phyloP scores from a whole-genome alignment of 1,140 invertebrate species.

The Temnothorax nylanderi region DNA sequence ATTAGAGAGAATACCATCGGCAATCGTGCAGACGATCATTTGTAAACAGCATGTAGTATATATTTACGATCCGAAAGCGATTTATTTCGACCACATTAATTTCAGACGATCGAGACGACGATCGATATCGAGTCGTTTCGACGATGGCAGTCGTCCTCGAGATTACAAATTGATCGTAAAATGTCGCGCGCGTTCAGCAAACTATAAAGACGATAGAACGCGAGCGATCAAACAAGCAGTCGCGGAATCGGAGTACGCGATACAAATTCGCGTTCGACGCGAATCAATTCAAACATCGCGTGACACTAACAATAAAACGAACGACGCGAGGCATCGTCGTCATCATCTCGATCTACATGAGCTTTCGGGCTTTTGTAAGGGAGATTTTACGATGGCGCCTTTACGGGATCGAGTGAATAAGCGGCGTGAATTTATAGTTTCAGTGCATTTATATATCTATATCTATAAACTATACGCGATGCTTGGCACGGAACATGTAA shows the following conservation, averaged over 20 bases:
- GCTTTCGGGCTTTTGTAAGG: constrained; percentile 8
- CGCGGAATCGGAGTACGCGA: background rate
- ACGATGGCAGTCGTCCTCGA: background rate
- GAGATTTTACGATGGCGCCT: constrained; percentile 23
- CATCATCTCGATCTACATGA: background rate
- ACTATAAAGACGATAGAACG: constrained; percentile 37
- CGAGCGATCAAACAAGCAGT: background rate
- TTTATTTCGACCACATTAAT: constrained; percentile 16
- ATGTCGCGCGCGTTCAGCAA: constrained; percentile 9
- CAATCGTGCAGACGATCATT: background rate
- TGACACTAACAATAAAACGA: background rate
- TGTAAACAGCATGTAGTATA: background rate
- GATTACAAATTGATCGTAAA: constrained; percentile 39
- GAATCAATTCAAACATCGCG: constrained; percentile 13
- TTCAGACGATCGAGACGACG: constrained; percentile 6
- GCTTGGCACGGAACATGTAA: background rate
- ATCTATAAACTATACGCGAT: constrained; percentile 1
- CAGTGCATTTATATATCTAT: constrained; percentile 4
- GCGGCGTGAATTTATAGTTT: constrained; percentile 38
- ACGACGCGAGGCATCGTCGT: background rate
- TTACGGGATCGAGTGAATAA: constrained; percentile 41
- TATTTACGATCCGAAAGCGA: constrained; percentile 32
- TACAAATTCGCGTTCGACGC: constrained; percentile 15
- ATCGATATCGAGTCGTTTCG: constrained; percentile 14
- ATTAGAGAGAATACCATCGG: background rate